Evolutionary conservation across 1,140 invertebrate genomes (phyloP).

Genomic region (Formica exsecta): DNA sequence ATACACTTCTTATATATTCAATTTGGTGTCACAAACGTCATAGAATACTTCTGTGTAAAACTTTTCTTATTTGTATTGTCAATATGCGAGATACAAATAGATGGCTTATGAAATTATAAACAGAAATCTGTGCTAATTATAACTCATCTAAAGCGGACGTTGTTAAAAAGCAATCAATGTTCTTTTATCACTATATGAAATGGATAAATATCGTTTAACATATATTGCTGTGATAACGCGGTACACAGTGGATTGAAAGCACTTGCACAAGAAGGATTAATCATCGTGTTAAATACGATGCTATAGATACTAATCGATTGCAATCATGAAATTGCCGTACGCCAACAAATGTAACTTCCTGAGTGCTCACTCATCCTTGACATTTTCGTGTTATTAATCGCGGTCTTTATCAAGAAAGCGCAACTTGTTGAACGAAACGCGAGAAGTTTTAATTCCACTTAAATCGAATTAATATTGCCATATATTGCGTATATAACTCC

Average conservation of each 20-base stretch:
- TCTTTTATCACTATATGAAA: background rate
- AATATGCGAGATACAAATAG: background rate
- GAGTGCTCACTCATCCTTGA: constrained; percentile 31
- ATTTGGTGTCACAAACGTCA: no score
- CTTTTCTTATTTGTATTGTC: no score
- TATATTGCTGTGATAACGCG: background rate
- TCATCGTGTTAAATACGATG: constrained; percentile 13
- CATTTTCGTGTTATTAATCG: constrained; percentile 35
- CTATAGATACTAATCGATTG: constrained; percentile 14
- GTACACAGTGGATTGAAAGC: background rate
- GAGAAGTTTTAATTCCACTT: background rate
- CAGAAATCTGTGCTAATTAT: background rate
- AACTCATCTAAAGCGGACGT: background rate
- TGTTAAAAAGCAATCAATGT: background rate
- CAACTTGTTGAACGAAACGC: constrained; percentile 40
- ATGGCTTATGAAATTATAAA: background rate
- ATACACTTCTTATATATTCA: no score
- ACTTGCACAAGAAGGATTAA: background rate
- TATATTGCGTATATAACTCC: background rate
- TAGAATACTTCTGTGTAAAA: no score
- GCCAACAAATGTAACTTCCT: background rate
- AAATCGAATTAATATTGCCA: background rate
- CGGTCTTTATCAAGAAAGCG: constrained; percentile 14
- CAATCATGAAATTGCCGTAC: constrained; percentile 14
- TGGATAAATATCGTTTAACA: background rate